phyloP scores from a whole-genome alignment of 2,113 vertebrate species.

The Porphyrio hochstetteri region DNA sequence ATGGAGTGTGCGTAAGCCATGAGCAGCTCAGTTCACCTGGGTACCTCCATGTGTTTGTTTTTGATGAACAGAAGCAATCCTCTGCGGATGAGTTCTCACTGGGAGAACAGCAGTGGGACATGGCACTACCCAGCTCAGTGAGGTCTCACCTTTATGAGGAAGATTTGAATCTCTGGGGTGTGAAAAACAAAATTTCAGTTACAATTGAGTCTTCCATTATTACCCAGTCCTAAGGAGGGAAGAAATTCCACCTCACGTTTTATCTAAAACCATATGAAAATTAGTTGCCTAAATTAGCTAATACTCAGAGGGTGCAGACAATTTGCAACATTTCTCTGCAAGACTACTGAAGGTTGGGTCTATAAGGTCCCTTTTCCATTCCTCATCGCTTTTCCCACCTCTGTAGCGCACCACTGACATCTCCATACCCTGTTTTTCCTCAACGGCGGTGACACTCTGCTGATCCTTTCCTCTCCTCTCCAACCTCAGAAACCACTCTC shows the following conservation, averaged over 20 bases:
- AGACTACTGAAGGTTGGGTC: background rate
- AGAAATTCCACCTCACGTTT: background rate
- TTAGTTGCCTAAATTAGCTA: background rate
- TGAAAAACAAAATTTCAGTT: background rate
- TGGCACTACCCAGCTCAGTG: background rate
- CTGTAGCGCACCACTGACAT: background rate
- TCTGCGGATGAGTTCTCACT: background rate
- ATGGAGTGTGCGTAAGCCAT: background rate
- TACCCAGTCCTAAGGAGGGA: background rate
- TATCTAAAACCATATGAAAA: background rate
- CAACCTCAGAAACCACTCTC: background rate
- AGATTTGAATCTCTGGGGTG: background rate
- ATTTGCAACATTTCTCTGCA: background rate
- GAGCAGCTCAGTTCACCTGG: background rate
- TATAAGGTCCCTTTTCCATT: background rate
- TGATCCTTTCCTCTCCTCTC: background rate
- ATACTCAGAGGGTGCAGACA: background rate
- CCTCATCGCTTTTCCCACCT: background rate
- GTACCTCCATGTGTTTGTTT: background rate
- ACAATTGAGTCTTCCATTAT: background rate
- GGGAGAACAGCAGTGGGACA: background rate
- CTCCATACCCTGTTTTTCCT: background rate
- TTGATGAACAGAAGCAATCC: background rate
- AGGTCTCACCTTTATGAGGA: background rate
- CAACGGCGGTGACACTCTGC: accelerated